Evolutionary conservation across 2,113 vertebrate genomes (phyloP), one percentile per base, ranked within the genome.

Genomic region (Microcebus lehilahytsara): DNA sequence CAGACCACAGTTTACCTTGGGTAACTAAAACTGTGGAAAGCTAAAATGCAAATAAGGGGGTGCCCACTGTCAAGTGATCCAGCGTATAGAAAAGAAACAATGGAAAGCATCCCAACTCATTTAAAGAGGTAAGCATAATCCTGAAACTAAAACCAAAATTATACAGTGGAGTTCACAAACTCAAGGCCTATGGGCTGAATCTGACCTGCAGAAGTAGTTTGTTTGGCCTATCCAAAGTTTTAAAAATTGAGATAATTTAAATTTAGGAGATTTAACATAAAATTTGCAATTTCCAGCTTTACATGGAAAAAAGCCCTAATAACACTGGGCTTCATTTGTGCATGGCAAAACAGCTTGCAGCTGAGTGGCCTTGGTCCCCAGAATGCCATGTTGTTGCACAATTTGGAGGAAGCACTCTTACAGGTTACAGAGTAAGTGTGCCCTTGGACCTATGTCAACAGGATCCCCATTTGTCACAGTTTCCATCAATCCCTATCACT

Each of bases 81-180:
- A 93, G 53, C 79, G 53, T n/a, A 58, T 3, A 37, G 62, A 20
- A 27, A 71, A 49, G 3, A 91, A 72, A 81, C 23, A 40, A 46
- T 37, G 16, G 80, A 74, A 86, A 74, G 25, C 20, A 40, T 77
- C 34, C 23, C 34, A 80, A 79, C 62, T 42, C 37, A 86, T 81
- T 91, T 91, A 60, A 96, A 60, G 46, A 62, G 32, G 22, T 27
- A 72, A 92, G n/a, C 64, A 91, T 71, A 72, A 79, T 66, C 53
- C 34, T 72, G 23, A 96, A 79, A 87, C 77, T 37, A 77, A 95
- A 95, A 85, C 27, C 9, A 92, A 69, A 94, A 84, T 62, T 89
- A 92, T 22, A 79, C 17, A 58, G 85, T 25, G 0, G 7, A 85
- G 11, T 49, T 89, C 79, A 95, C 20, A 80, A 72, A 96, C 46